Evolutionary conservation across 2,888 invertebrate genomes (phyloP), one percentile per base, ranked within the genome.

Genomic region (Mythimna pallens): DNA sequence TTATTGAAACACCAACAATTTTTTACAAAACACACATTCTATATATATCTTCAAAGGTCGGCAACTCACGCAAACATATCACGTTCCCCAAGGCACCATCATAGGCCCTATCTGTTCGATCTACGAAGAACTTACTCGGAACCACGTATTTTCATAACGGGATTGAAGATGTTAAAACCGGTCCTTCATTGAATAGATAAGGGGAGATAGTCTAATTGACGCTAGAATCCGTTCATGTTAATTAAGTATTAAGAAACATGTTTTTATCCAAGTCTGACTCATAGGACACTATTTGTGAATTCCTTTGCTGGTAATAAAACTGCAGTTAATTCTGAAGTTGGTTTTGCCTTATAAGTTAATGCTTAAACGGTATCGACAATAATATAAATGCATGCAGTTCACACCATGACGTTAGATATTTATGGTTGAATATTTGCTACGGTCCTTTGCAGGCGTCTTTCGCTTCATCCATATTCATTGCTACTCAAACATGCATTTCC

Each of bases 131-230:
- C 79, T 69, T 77, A 81, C 72, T 78, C 70, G 67, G 72, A 77
- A 75, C 73, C 73, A 79, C 73, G 67, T 73, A 82, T 86, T 80
- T 80, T 82, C 70, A 76, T 84, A 86, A 84, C 85, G 85, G 84
- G 80, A 84, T 78, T 76, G 54, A 68, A 81, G 65, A 76, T 69
- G 61, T 74, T 62, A 34, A 65, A 78, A 84, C 86, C 76, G 73
- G 84, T 81, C 62, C 57, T 66, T 61, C 69, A 76, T 78, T 82
- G 82, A 80, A 73, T 83, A 83, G 83, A 86, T 86, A 80, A 84
- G 68, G 72, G 57, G 58, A 81, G 84, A 86, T 86, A 86, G 52
- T 71, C 73, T 84, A 86, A 86, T 84, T 83, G 81, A 80, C 78
- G 67, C 64, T 47, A 70, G 75, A 75, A 77, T 72, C 70, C 36